A percentile compares a stretch with the other conserved stretches of the same genome.
Evolutionary conservation across 2,888 invertebrate species (phyloP).

Genomic region (Drepanosiphum platanoidis): DNA sequence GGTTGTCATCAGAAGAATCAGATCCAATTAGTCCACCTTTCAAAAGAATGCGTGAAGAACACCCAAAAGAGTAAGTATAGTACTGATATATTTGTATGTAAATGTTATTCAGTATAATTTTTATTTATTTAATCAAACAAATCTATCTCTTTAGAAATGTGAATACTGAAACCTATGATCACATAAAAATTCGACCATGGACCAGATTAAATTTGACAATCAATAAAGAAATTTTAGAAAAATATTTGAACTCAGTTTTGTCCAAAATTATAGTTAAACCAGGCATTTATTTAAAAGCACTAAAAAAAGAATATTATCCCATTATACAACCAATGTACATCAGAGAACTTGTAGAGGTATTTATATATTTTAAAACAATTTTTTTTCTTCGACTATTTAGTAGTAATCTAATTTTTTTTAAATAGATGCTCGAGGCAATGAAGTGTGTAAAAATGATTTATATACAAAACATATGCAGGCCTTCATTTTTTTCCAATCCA

Average conservation of each 20-base stretch:
- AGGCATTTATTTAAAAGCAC: constrained; percentile 70
- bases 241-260: constrained; percentile 76
- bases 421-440: constrained; percentile 71
- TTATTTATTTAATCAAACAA: not conserved
- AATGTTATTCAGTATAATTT: not conserved
- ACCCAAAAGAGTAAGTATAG: constrained; percentile 7
- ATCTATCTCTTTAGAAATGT: constrained; percentile 5
- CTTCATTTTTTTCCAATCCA: constrained; percentile 69
- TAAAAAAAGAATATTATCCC: constrained; percentile 73
- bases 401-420: not conserved
- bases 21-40: constrained; percentile 18
- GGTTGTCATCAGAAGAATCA: not conserved
- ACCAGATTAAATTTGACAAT: constrained; percentile 78
- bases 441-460: constrained; percentile 70
- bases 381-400: constrained; percentile 16
- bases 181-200: constrained; percentile 75
- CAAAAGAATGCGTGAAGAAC: constrained; percentile 20
- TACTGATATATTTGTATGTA: not conserved
- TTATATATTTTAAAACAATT: constrained; percentile 64
- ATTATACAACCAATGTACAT: constrained; percentile 76
- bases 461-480: constrained; percentile 66
- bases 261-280: constrained; percentile 75
- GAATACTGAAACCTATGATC: constrained; percentile 63
- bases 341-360: constrained; percentile 73
- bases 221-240: constrained; percentile 75